These are phyloP conservation scores for Misgurnus mizolepis DNA, from an alignment of 2,113 vertebrate species.

Conservation along the genomic window DNA sequence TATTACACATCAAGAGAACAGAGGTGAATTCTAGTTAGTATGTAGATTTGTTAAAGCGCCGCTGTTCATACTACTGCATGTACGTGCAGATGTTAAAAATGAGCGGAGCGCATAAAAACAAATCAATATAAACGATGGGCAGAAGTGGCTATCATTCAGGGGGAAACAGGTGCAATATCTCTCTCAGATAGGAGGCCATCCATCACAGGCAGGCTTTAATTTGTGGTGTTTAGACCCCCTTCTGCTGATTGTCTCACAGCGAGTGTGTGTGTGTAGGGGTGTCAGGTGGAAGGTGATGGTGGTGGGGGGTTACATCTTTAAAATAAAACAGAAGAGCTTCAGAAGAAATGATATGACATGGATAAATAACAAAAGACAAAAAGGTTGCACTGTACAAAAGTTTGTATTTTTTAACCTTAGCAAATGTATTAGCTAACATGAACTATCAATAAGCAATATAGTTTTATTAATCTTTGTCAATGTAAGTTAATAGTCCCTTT, in stretches of 20 bases:
- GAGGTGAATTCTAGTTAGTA: constrained; percentile 2
- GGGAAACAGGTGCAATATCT: constrained; percentile 72
- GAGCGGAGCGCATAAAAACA: constrained; percentile 58
- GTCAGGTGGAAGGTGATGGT: constrained; percentile 10
- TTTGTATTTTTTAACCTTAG: too few species aligned
- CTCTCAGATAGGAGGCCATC: constrained; percentile 68
- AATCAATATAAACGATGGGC: constrained; percentile 73
- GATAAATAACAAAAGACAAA: neutral
- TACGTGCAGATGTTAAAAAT: constrained; percentile 22
- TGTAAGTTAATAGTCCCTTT: too few species aligned
- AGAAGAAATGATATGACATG: neutral
- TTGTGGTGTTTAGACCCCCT: constrained; percentile 71
- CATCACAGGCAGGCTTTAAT: constrained; percentile 75
- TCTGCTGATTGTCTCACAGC: constrained; percentile 66
- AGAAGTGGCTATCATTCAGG: constrained; percentile 70
- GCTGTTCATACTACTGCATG: neutral
- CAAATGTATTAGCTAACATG: too few species aligned
- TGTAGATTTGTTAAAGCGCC: constrained; percentile 5
- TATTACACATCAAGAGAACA: neutral
- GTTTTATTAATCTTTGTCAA: too few species aligned
- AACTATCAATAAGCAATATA: too few species aligned
- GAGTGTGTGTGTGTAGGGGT: constrained; percentile 11
- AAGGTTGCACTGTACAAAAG: too few species aligned
- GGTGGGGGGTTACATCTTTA: constrained; percentile 7
- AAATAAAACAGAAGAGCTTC: constrained; percentile 28